These are phyloP conservation scores for Syngnathus acus DNA, from an alignment of 2,797 vertebrate species.

Conservation along the genomic window DNA sequence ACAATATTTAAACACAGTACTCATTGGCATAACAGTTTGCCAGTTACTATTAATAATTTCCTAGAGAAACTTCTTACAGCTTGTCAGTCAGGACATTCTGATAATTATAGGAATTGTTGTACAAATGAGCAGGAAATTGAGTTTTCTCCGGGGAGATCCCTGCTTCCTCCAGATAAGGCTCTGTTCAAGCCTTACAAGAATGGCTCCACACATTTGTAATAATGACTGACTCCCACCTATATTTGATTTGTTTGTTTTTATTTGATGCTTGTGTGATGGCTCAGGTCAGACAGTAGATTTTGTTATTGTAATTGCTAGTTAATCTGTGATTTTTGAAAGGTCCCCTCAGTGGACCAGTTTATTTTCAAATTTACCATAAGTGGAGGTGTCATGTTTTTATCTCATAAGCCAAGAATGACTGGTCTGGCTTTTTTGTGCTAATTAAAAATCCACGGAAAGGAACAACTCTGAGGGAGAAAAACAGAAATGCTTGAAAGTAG, in stretches of 20 bases:
- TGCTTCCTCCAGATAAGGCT: conserved; percentile 54
- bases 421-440: not conserved
- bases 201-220: conserved; percentile 47
- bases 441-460: not conserved
- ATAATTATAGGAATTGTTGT: conserved; percentile 55
- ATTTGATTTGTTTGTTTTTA: conserved; percentile 31
- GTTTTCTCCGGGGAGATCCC: conserved; percentile 53
- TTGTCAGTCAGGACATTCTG: conserved; percentile 35
- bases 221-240: conserved; percentile 38
- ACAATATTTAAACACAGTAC: conserved; percentile 1
- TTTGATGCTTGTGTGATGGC: conserved; percentile 14
- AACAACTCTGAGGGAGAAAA: not conserved
- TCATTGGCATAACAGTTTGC: conserved; percentile 14
- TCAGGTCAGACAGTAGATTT: conserved; percentile 18
- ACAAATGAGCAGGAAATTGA: conserved; percentile 61
- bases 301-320: conserved; percentile 2
- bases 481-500: not conserved
- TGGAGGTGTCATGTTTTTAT: not conserved
- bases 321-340: conserved; percentile 1
- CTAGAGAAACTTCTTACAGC: conserved; percentile 24
- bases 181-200: conserved; percentile 42
- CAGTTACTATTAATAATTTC: conserved; percentile 41
- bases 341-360: conserved; percentile 10
- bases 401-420: not conserved
- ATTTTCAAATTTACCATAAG: conserved; percentile 13